Conservation (phyloP, 2,113 vertebrate species). For the Cyphomyrus plagiostoma region DNA sequence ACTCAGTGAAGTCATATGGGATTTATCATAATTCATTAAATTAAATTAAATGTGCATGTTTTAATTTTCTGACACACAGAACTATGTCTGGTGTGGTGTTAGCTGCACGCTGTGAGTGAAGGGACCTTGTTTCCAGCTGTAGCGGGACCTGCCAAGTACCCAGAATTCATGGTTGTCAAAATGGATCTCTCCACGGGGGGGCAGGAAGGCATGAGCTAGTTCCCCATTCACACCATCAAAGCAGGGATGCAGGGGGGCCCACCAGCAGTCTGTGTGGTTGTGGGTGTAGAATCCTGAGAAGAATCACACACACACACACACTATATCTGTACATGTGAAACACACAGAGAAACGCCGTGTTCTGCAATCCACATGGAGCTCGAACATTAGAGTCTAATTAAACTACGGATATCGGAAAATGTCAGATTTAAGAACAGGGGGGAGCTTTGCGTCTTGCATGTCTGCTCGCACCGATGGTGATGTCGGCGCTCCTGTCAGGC, state of each 20-base stretch:
- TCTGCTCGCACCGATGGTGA: slow-evolving; percentile 58
- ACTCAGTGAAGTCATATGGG: not conserved
- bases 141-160: slow-evolving; percentile 71
- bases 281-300: slow-evolving; percentile 70
- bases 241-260: slow-evolving; percentile 68
- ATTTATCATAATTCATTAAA: not conserved
- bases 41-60: not conserved
- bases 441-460: not conserved
- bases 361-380: not conserved
- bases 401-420: not conserved
- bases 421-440: not conserved
- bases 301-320: not conserved
- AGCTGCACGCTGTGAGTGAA: no score
- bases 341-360: not conserved
- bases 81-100: not conserved
- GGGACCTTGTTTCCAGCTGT: slow-evolving; percentile 76
- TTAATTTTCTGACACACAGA: not conserved
- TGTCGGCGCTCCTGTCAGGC: slow-evolving; percentile 50
- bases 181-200: slow-evolving; percentile 70
- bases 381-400: not conserved
- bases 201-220: slow-evolving; percentile 73
- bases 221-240: slow-evolving; percentile 74
- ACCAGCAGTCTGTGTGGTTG: slow-evolving; percentile 74
- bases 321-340: not conserved
- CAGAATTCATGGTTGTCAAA: slow-evolving; percentile 78